Evolutionary conservation across 2,888 invertebrate genomes (phyloP), one percentile per base, ranked within the genome.

Genomic region (Drosophila neotestacea): DNA sequence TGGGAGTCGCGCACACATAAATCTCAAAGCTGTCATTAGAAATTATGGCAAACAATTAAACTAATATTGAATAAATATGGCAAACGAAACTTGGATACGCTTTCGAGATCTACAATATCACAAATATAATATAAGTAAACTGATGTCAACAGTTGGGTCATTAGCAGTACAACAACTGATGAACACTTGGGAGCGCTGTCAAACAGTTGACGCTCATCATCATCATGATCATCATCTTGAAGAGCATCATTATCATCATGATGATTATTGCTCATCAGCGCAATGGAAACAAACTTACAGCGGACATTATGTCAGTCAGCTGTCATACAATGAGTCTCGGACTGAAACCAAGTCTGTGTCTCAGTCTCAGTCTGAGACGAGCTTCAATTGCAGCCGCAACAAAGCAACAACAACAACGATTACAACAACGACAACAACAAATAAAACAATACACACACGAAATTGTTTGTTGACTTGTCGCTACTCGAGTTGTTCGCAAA

Each of bases 241-340:
- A 27, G 27, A 73, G 68, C 72, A 70, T 58, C 55, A 71, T 70
- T 69, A 70, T 58, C 55, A 69, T 64, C 42, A 80, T 44, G 39
- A 67, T 71, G 64, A 77, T 67, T 59, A 77, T 56, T 44, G 67
- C 76, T 72, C 76, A 72, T 75, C 72, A 71, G 48, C 41, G 69
- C 52, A 77, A 74, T 68, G 74, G 68, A 61, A 75, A 65, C 66
- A 73, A 75, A 70, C 76, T 73, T 69, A 69, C 73, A 66, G 62
- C 77, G 71, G 64, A 82, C 85, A 83, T 85, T 86, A 85, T 85
- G 85, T 85, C 85, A 85, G 84, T 84, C 85, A 86, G 81, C 79
- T 85, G 85, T 86, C 85, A 86, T 34, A 67, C 70, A 76, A 69
- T 27, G 48, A 72, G 61, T 56, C 73, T 63, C 42, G 50, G 55